phyloP scores from a whole-genome alignment of 1,140 invertebrate genomes.

The Drosophila ercepeae region DNA sequence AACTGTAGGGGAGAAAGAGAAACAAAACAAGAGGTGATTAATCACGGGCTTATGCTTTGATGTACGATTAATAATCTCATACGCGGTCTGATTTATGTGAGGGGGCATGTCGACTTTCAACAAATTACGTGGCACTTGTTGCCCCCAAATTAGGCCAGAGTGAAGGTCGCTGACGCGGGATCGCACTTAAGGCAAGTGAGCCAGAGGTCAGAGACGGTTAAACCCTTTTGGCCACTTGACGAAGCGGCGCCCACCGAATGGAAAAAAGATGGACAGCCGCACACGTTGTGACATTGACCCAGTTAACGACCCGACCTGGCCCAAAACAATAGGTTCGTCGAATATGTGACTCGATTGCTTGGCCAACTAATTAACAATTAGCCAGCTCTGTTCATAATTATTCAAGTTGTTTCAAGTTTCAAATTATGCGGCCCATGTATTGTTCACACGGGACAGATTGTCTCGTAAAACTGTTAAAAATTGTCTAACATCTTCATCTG shows the following conservation, averaged over 20 bases:
- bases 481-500: constrained; percentile 59
- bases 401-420: constrained; percentile 31
- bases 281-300: constrained; percentile 71
- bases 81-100: constrained; percentile 54
- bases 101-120: constrained; percentile 61
- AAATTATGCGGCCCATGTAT: constrained; percentile 31
- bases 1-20: constrained; percentile 83
- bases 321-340: constrained; percentile 22
- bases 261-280: constrained; percentile 24
- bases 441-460: constrained; percentile 46
- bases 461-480: constrained; percentile 33
- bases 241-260: constrained; percentile 20
- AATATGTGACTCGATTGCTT: constrained; percentile 45
- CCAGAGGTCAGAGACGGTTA: constrained; percentile 19
- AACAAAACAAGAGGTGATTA: constrained; percentile 31
- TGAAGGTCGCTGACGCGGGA: constrained; percentile 24
- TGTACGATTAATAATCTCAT: constrained; percentile 53
- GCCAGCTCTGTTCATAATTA: constrained; percentile 56
- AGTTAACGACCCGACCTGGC: constrained; percentile 49
- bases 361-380: constrained; percentile 75
- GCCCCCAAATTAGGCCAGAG: constrained; percentile 26
- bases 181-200: constrained; percentile 4
- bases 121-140: constrained; percentile 73
- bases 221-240: constrained; percentile 30
- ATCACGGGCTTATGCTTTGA: constrained; percentile 49